Percentiles rank a stretch among this genome's conserved stretches.
phyloP scores from a whole-genome alignment of 2,888 invertebrate species.

The Drosophila greeni region DNA sequence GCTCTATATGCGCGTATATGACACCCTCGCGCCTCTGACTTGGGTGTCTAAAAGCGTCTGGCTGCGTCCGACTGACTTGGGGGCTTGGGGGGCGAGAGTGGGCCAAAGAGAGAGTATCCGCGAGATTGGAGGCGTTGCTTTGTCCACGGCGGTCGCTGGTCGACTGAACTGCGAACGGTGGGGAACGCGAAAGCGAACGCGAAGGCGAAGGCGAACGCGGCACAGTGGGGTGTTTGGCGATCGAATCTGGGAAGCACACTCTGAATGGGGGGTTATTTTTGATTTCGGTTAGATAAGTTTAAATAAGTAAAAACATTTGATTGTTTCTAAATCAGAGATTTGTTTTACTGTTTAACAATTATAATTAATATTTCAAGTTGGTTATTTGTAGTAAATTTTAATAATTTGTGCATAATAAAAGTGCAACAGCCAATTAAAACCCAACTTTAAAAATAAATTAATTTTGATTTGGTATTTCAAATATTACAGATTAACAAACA shows the following conservation, averaged over 20 bases:
- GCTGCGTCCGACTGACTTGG: background rate
- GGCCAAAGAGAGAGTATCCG: conserved; percentile 10
- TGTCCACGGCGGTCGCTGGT: conserved; percentile 56
- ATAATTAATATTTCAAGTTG: too few species aligned
- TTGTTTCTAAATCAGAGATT: background rate
- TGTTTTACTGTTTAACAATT: too few species aligned
- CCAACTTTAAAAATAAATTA: too few species aligned
- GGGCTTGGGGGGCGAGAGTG: background rate
- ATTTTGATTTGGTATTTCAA: too few species aligned
- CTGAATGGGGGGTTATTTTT: too few species aligned
- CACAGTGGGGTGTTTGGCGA: background rate
- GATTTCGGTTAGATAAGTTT: background rate
- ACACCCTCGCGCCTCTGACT: conserved; percentile 39
- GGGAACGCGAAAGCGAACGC: conserved; percentile 34
- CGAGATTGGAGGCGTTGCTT: conserved; percentile 29
- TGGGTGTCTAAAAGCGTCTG: conserved; percentile 2
- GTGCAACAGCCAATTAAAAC: too few species aligned
- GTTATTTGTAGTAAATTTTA: too few species aligned
- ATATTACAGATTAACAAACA: too few species aligned
- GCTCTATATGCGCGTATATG: conserved; percentile 25
- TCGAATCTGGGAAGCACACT: background rate
- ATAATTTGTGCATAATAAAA: too few species aligned
- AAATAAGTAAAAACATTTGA: background rate
- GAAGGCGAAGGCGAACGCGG: conserved; percentile 3
- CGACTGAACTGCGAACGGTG: conserved; percentile 36